A percentile compares a stretch with the other conserved stretches of the same genome.
Conservation (phyloP, 1,140 invertebrate species). For the Drosophila navojoa region DNA sequence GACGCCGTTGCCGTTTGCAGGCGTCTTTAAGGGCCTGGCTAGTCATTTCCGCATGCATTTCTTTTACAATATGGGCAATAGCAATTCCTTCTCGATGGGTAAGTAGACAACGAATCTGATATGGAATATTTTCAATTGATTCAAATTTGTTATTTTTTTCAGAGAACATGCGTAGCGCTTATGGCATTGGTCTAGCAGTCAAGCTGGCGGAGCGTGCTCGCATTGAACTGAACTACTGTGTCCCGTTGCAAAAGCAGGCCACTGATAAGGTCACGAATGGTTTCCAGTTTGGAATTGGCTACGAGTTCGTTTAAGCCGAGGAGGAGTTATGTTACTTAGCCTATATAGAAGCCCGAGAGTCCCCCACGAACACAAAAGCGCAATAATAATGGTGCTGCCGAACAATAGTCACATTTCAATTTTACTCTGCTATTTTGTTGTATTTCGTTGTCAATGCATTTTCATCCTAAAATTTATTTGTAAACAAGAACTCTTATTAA, state of each 20-base stretch:
- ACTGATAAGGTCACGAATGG: constrained; percentile 62
- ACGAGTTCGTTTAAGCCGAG: constrained; percentile 73
- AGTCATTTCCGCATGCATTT: constrained; percentile 81
- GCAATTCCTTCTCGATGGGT: constrained; percentile 73
- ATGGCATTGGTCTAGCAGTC: constrained; percentile 75
- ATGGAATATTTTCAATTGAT: background rate
- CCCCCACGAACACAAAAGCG: constrained; percentile 16
- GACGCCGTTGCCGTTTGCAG: constrained; percentile 76
- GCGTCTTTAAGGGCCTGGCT: constrained; percentile 75
- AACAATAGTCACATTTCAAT: constrained; percentile 35
- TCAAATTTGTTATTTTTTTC: background rate
- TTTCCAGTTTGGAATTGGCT: constrained; percentile 83
- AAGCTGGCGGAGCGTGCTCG: constrained; percentile 81
- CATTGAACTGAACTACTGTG: constrained; percentile 82
- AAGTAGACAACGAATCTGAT: background rate
- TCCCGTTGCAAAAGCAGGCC: constrained; percentile 62
- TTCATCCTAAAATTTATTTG: constrained; percentile 62
- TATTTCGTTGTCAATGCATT: constrained; percentile 72
- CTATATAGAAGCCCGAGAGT: constrained; percentile 51
- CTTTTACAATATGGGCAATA: constrained; percentile 82
- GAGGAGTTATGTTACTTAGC: constrained; percentile 35
- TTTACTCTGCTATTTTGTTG: constrained; percentile 42
- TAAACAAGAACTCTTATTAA: constrained; percentile 43
- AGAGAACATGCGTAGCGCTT: constrained; percentile 79
- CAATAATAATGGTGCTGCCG: constrained; percentile 8